Conservation (phyloP, 2,888 invertebrate species). For the Synanthedon formicaeformis region DNA sequence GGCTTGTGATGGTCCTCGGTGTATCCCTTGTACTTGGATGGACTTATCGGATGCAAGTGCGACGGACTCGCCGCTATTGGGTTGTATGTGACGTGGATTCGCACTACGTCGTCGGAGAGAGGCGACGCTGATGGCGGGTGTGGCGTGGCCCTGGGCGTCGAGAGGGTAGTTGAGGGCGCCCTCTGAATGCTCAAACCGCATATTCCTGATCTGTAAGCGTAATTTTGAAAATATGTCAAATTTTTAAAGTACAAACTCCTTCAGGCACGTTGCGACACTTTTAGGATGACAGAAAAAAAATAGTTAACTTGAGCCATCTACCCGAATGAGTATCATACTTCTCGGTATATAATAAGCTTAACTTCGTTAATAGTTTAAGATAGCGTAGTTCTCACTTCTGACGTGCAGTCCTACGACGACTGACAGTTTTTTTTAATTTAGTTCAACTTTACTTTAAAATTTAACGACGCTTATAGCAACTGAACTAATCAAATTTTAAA, state of each 20-base stretch:
- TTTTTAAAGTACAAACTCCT: not conserved
- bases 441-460: too few relatives aligned
- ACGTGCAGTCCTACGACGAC: too few relatives aligned
- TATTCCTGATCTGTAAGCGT: slow-evolving; percentile 51
- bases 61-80: slow-evolving; percentile 66
- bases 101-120: slow-evolving; percentile 73
- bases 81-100: slow-evolving; percentile 84
- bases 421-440: too few relatives aligned
- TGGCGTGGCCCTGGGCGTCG: slow-evolving; percentile 76
- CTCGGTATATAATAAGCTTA: too few relatives aligned
- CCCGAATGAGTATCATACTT: too few relatives aligned
- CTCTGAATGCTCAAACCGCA: slow-evolving; percentile 66
- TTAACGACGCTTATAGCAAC: too few relatives aligned
- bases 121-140: slow-evolving; percentile 75
- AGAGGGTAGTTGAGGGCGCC: slow-evolving; percentile 67
- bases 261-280: too few relatives aligned
- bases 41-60: slow-evolving; percentile 57
- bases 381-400: too few relatives aligned
- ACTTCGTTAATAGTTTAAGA: too few relatives aligned
- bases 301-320: too few relatives aligned
- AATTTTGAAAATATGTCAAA: not conserved
- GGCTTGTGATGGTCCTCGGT: slow-evolving; percentile 53
- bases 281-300: too few relatives aligned
- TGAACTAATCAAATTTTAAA: not conserved
- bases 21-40: slow-evolving; percentile 47